Conservation (phyloP, 2,113 vertebrate species). For the Bufo gargarizans region DNA sequence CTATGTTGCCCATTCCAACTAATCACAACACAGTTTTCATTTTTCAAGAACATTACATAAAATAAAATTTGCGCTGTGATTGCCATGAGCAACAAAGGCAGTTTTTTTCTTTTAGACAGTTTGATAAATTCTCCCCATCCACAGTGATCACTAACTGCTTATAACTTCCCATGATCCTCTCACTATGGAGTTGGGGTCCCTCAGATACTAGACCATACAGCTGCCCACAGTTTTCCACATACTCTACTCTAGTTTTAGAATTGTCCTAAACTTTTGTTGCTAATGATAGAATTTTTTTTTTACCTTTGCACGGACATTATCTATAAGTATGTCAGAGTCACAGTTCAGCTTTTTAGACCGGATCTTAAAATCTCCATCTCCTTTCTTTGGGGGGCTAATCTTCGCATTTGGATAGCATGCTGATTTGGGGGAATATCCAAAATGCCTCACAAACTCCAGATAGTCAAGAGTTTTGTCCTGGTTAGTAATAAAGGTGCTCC, state of each 20-base stretch:
- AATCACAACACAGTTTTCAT: no score
- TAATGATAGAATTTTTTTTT: background rate
- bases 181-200: background rate
- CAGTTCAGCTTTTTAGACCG: constrained; percentile 62
- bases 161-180: no score
- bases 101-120: no score
- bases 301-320: constrained; percentile 59
- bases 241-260: background rate
- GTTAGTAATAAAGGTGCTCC: constrained; percentile 69
- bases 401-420: constrained; percentile 62
- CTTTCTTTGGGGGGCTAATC: constrained; percentile 58
- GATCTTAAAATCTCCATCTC: constrained; percentile 56
- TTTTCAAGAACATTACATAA: no score
- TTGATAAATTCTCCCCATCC: no score
- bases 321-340: constrained; percentile 61
- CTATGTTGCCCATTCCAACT: no score
- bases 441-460: constrained; percentile 69
- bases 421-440: constrained; percentile 67
- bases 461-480: constrained; percentile 68
- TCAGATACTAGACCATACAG: background rate
- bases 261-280: background rate
- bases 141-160: no score
- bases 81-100: no score
- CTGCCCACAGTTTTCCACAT: background rate
- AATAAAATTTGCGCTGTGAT: no score